Evolutionary conservation across 2,797 vertebrate genomes (phyloP).

Genomic region (Cyclura pinguis): DNA sequence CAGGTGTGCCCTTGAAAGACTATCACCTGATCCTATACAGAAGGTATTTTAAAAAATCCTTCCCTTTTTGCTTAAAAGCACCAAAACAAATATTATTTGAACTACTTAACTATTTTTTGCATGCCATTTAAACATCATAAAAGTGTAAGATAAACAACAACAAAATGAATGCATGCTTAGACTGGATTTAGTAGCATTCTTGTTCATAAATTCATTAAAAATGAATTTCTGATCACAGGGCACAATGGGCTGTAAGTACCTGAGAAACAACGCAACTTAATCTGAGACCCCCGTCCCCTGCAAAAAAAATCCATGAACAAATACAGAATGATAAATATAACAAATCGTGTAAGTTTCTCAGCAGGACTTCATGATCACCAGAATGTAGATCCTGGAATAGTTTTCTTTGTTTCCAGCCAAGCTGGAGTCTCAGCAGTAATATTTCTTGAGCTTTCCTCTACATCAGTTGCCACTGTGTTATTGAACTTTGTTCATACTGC

Average conservation of each 20-base stretch:
- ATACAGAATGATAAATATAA: neutral
- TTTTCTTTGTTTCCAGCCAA: neutral
- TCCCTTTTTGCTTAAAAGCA: neutral
- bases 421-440: neutral
- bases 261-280: neutral
- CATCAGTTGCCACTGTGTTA: neutral
- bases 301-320: neutral
- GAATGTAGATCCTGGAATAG: neutral
- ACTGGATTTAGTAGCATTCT: too few species aligned
- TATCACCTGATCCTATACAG: neutral
- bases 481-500: neutral
- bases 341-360: neutral
- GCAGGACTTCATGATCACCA: neutral
- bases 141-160: neutral
- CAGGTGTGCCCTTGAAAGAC: neutral
- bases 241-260: neutral
- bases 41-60: neutral
- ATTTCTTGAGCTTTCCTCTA: neutral
- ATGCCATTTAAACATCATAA: neutral
- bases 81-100: neutral
- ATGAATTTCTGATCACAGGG: neutral
- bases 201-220: neutral
- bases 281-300: too few species aligned
- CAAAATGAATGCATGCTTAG: neutral
- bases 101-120: neutral